These are phyloP conservation scores for Mya arenaria DNA, from an alignment of 1,140 invertebrate genomes.

Conservation along the genomic window DNA sequence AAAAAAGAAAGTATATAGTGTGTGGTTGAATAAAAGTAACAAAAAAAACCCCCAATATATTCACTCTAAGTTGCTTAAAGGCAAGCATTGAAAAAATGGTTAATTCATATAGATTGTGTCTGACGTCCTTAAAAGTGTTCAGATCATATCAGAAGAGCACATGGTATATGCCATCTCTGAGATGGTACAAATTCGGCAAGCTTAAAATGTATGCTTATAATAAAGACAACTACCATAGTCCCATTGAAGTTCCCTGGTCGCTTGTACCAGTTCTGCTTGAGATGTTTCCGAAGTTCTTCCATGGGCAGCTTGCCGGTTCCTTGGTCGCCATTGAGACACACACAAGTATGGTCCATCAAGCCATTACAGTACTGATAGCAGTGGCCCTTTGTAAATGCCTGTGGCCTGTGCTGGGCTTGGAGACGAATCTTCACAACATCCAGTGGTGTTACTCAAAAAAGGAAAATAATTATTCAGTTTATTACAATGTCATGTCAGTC, in stretches of 20 bases:
- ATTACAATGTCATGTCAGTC: too few species aligned
- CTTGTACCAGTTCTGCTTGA: constrained; percentile 76
- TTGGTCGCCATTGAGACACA: constrained; percentile 85
- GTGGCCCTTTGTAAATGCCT: constrained; percentile 88
- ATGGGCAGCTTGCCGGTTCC: not conserved
- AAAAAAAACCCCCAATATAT: too few species aligned
- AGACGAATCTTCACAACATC: constrained; percentile 99
- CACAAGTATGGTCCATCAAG: constrained; percentile 99
- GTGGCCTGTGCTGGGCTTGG: constrained; percentile 94
- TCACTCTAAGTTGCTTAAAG: too few species aligned
- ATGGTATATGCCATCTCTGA: too few species aligned
- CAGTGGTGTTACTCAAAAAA: constrained; percentile 98
- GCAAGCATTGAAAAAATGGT: too few species aligned
- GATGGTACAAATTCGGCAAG: too few species aligned
- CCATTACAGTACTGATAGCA: constrained; percentile 99
- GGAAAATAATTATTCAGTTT: too few species aligned
- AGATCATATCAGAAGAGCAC: too few species aligned
- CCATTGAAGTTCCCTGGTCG: constrained; percentile 92
- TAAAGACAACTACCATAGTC: constrained; percentile 87
- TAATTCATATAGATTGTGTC: too few species aligned
- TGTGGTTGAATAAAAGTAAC: too few species aligned
- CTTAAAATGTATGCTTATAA: not conserved
- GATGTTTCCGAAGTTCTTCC: constrained; percentile 11
- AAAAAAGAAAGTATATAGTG: too few species aligned
- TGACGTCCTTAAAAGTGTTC: too few species aligned